Evolutionary conservation across 1,140 invertebrate species (phyloP).

Genomic region (Cydia pomonella): DNA sequence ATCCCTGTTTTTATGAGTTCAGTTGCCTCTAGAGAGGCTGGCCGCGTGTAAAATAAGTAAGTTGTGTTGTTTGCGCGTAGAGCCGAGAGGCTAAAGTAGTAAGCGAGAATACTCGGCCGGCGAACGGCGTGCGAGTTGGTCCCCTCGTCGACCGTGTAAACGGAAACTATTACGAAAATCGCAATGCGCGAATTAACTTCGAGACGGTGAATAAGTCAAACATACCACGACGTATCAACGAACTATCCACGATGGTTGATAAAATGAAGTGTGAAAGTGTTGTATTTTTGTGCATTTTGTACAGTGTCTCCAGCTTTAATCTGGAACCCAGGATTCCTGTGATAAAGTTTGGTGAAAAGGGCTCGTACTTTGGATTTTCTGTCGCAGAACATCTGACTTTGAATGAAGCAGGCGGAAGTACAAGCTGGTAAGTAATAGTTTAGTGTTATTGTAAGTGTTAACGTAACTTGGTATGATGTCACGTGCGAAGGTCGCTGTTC

Average conservation of each 20-base stretch:
- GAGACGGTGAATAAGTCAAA: conserved; percentile 66
- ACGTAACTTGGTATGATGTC: conserved; percentile 66
- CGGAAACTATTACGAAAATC: conserved; percentile 59
- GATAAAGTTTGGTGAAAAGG: conserved; percentile 86
- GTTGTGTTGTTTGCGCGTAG: conserved; percentile 55
- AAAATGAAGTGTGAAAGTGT: conserved; percentile 61
- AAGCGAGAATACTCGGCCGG: conserved; percentile 70
- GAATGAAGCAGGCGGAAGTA: conserved; percentile 67
- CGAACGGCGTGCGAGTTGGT: conserved; percentile 70
- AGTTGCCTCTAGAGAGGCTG: conserved; percentile 58
- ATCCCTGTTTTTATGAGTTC: conserved; percentile 66
- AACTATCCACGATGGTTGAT: conserved; percentile 63
- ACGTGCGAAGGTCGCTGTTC: conserved; percentile 70
- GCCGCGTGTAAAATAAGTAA: conserved; percentile 54
- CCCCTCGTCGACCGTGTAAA: conserved; percentile 44
- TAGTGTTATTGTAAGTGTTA: conserved; percentile 45
- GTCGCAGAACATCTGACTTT: conserved; percentile 90
- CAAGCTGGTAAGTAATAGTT: conserved; percentile 82
- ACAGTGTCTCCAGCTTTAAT: conserved; percentile 85
- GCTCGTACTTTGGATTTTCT: conserved; percentile 94
- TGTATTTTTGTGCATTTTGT: conserved; percentile 72
- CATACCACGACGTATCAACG: conserved; percentile 56
- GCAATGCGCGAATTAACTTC: conserved; percentile 74
- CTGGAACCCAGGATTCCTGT: conserved; percentile 92
- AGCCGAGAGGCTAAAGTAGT: conserved; percentile 50